Evolutionary conservation across 1,140 invertebrate genomes (phyloP), one percentile per base, ranked within the genome.

Genomic region (Drosophila serrata): DNA sequence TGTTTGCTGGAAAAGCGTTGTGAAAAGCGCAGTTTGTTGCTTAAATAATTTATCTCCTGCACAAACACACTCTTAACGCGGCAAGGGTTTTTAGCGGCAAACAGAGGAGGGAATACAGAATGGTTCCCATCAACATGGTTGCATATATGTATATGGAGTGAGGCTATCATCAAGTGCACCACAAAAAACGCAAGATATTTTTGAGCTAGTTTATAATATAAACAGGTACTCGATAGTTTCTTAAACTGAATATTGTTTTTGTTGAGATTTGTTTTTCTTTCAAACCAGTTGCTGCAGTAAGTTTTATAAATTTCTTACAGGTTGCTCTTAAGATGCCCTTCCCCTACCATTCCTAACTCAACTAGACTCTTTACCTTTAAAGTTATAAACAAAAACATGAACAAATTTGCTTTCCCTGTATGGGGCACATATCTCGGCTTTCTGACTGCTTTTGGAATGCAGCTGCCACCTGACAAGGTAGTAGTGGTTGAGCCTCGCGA

Each of bases 41-140:
- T 73, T 87, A 62, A 87, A 88, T 87, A 82, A 87, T 88, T 88
- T 77, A 87, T 84, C 57, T 74, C 40, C 63, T 77, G 37, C 63
- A 69, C 72, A 75, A 53, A 79, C 64, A 64, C 74, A 43, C 74
- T 46, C 31, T 73, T 37, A 31, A 37, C 55, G 46, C 29, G 40
- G 33, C 15, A 22, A 17, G 42, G 58, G 67, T 55, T 55, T 68
- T 55, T 67, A 67, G 67, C 67, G 24, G 29, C 39, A 29, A 43
- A 29, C 62, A 40, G 7, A 5, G 19, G 60, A 19, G 46, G 24
- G 8, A n/a, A 15, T 4, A 6, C 4, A 13, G 37, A 19, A 19
- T 60, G 48, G 24, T n/a, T 19, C 58, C 31, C 51, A 53, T 57
- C 79, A 40, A 68, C 72, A 70, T 46, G 56, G 68, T 69, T 58